Evolutionary conservation across 2,888 invertebrate species (phyloP), one percentile per base, ranked within the genome.

Genomic region (Amphiduros pacificus): DNA sequence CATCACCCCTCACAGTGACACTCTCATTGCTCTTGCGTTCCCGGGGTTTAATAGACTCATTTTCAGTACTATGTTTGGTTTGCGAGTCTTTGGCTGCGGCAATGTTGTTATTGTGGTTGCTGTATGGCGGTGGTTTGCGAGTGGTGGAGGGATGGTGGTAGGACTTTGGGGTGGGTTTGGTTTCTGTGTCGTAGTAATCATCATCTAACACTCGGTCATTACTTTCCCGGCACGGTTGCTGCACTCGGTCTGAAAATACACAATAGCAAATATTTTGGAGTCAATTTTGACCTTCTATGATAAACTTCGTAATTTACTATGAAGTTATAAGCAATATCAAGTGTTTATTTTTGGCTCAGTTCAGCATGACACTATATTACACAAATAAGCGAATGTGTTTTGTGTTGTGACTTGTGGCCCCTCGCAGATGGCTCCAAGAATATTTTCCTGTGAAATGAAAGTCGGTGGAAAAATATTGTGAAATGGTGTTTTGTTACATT

Each of bases 1-100:
- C n/a, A n/a, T n/a, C n/a, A n/a, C n/a, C n/a, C n/a, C n/a, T n/a
- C n/a, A n/a, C n/a, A n/a, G n/a, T n/a, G n/a, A n/a, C n/a, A n/a
- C n/a, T n/a, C n/a, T 51, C 58, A 22, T 48, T 48, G 48, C 58
- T 58, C 27, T 58, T 58, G 1, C 58, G 29, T 49, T 58, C 58
- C 26, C 58, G 31, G 2, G 58, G 58, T 31, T 58, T 58, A 20
- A 58, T 58, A 31, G 28, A 51, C 27, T 58, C 50, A n/a, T 36
- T 24, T 26, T 55, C 55, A n/a, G n/a, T n/a, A n/a, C n/a, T n/a
- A n/a, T n/a, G n/a, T n/a, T n/a, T n/a, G n/a, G n/a, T n/a, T n/a
- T n/a, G n/a, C n/a, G n/a, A n/a, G n/a, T n/a, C n/a, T n/a, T n/a
- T n/a, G n/a, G n/a, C n/a, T n/a, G n/a, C n/a, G 44, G 22, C 44